These are phyloP conservation scores for Tachysurus vachellii DNA, from an alignment of 2,113 vertebrate genomes.

Conservation along the genomic window DNA sequence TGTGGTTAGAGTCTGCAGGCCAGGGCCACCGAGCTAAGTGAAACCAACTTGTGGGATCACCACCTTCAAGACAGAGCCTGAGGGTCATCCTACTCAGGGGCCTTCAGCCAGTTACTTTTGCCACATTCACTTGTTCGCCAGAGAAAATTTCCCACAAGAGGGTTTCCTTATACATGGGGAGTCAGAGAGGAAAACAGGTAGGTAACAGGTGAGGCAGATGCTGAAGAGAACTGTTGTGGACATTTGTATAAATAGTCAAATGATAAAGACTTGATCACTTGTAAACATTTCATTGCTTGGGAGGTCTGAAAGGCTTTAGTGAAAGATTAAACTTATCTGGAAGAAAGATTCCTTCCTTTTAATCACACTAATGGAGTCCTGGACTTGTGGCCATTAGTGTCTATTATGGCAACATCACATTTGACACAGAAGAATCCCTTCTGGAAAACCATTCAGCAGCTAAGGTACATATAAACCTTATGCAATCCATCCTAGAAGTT, in stretches of 20 bases:
- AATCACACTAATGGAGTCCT: background rate
- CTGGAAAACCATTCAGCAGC: background rate
- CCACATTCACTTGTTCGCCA: background rate
- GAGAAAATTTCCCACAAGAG: background rate
- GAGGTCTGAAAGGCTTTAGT: background rate
- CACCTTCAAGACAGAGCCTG: background rate
- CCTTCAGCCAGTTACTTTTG: background rate
- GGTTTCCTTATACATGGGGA: background rate
- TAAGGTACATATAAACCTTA: background rate
- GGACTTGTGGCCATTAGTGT: background rate
- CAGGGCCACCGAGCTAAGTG: background rate
- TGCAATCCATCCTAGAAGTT: too few relatives aligned
- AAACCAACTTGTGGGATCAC: background rate
- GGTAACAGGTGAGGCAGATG: background rate
- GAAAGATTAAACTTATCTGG: background rate
- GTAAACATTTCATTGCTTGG: background rate
- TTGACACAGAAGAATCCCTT: background rate
- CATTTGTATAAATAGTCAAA: background rate
- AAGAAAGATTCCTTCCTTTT: background rate
- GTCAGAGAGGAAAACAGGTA: background rate
- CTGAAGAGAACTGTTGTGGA: background rate
- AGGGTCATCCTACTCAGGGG: background rate
- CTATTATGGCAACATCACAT: background rate
- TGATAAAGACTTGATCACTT: background rate
- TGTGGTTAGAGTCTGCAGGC: background rate